These are phyloP conservation scores for Hypsibius dujardini DNA, from an alignment of 1,140 invertebrate species.

Conservation along the genomic window DNA sequence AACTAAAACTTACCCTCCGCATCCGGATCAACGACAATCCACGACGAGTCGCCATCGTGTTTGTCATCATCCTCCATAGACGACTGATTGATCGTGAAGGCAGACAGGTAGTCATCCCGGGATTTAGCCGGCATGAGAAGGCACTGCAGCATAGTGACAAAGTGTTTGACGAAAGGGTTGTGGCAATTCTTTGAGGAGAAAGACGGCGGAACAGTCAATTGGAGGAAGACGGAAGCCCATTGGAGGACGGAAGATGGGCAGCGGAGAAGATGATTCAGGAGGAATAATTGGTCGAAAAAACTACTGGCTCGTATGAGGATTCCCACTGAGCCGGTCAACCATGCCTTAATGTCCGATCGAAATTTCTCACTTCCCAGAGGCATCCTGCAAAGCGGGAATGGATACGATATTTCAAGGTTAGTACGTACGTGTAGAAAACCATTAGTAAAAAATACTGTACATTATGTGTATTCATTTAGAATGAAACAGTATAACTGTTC, in stretches of 20 bases:
- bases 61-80: not conserved
- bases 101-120: not conserved
- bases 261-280: not conserved
- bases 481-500: too few relatives aligned
- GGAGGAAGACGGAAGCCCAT: not conserved
- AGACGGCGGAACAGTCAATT: not conserved
- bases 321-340: not conserved
- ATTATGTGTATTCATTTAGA: too few relatives aligned
- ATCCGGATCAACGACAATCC: slow-evolving; percentile 12
- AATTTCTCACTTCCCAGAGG: slow-evolving; percentile 11
- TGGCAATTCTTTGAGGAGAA: not conserved
- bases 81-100: not conserved
- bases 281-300: slow-evolving; percentile 1
- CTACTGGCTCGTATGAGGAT: not conserved
- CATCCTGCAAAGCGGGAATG: not conserved
- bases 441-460: too few relatives aligned
- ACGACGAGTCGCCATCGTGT: not conserved
- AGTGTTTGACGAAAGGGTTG: slow-evolving; percentile 12
- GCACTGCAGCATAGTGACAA: not conserved
- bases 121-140: not conserved
- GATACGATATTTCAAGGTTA: too few relatives aligned
- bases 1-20: not conserved
- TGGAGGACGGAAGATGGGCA: not conserved
- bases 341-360: not conserved
- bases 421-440: too few relatives aligned